Percentiles rank a stretch among this genome's conserved stretches.
Conservation (phyloP, 2,113 vertebrate genomes). For the Neolamprologus kungweensis region DNA sequence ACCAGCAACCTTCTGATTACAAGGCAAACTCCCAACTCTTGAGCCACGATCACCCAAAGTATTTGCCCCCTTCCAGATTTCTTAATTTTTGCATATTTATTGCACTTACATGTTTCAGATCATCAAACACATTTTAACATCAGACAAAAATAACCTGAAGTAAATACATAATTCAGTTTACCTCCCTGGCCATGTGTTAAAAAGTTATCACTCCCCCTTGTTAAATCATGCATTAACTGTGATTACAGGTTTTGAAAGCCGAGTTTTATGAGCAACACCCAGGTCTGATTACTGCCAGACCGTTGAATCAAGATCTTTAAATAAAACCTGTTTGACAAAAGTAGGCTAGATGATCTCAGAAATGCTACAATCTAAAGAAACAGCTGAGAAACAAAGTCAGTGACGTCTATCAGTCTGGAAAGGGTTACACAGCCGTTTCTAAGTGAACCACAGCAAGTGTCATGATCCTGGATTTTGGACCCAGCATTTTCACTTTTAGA, state of each 20-base stretch:
- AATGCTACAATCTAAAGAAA: background rate
- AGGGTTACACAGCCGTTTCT: background rate
- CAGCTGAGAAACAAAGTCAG: background rate
- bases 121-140: background rate
- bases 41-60: background rate
- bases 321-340: background rate
- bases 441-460: background rate
- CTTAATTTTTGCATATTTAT: background rate
- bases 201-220: background rate
- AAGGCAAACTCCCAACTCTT: background rate
- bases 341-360: background rate
- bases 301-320: background rate
- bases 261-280: background rate
- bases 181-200: background rate
- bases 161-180: background rate
- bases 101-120: background rate
- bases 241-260: background rate
- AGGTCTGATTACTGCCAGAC: background rate
- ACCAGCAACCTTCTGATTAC: accelerated
- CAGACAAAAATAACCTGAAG: background rate
- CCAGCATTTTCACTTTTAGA: background rate
- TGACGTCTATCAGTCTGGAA: background rate
- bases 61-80: background rate
- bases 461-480: background rate
- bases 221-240: background rate